Evolutionary conservation across 2,797 vertebrate species (phyloP).

Genomic region (Hylomyscus alleni): DNA sequence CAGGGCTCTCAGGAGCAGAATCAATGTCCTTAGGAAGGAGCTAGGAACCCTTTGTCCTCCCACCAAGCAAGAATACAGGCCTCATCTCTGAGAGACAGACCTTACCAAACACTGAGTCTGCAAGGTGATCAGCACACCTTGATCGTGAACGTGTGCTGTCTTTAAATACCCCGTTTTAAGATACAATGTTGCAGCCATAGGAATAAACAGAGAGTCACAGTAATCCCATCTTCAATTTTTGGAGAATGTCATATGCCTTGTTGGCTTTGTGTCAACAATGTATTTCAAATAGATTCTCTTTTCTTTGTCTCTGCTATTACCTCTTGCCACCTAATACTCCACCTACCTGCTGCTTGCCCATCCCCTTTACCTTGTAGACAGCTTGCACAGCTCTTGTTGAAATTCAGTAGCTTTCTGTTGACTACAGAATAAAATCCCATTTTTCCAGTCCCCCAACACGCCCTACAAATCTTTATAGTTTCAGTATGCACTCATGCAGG

Average conservation of each 20-base stretch:
- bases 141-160: not conserved
- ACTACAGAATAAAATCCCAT: not conserved
- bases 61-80: not conserved
- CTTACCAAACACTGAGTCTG: not conserved
- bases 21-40: not conserved
- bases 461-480: not conserved
- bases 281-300: not conserved
- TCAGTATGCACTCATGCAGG: rapidly evolving
- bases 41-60: not conserved
- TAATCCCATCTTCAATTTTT: not conserved
- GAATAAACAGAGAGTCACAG: not conserved
- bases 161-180: not conserved
- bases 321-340: not conserved
- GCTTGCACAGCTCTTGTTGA: not conserved
- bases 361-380: not conserved
- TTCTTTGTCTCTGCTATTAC: rapidly evolving
- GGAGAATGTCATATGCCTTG: not conserved
- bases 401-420: not conserved
- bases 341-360: not conserved
- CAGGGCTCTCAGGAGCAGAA: not conserved
- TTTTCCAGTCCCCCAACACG: not conserved
- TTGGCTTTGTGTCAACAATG: not conserved
- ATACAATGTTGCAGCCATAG: not conserved
- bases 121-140: not conserved
- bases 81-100: not conserved